Evolutionary conservation across 2,113 vertebrate genomes (phyloP), one percentile per base, ranked within the genome.

Genomic region (Muntiacus muntjak): DNA sequence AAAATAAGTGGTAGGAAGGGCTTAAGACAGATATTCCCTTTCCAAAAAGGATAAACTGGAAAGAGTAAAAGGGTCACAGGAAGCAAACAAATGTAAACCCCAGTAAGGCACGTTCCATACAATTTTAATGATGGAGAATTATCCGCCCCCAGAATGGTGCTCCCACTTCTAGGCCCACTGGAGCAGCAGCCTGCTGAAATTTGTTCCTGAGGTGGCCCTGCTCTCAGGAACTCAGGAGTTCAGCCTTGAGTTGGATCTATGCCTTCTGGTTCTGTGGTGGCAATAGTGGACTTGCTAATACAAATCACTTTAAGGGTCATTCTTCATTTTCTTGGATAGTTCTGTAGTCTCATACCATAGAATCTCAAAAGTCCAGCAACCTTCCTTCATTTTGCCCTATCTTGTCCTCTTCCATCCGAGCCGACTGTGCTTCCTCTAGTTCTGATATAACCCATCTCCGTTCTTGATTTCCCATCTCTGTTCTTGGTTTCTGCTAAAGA

Each of bases 111-210:
- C 86, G 71, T 86, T 67, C 25, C 17, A 23, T 52, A 15, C 33
- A 21, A 40, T n/a, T 82, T 82, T 82, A 83, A 91, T 10, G 30
- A 50, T 84, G 14, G 25, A 55, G 33, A 91, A 83, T 78, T 36
- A 52, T 47, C 16, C 26, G 26, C 43, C 36, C 45, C 28, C 23
- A 64, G 17, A 78, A 12, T 8, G 36, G 11, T 7, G 36, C 12
- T 6, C 6, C 7, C 16, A 40, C 11, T 26, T 62, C 1, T 1
- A 33, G 16, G 28, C 5, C 25, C 54, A n/a, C 1, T 8, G 21
- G 26, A 13, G 21, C 4, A 14, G 4, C 4, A 84, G n/a, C 16
- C 26, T 47, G 64, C 3, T 21, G 25, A 94, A 74, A 9, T 50
- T 50, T 50, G 47, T 50, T 50, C 47, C 12, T 47, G 11, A 21